phyloP scores from a whole-genome alignment of 35 echinoderm and acorn worm genomes.

The Heliocidaris tuberculata region DNA sequence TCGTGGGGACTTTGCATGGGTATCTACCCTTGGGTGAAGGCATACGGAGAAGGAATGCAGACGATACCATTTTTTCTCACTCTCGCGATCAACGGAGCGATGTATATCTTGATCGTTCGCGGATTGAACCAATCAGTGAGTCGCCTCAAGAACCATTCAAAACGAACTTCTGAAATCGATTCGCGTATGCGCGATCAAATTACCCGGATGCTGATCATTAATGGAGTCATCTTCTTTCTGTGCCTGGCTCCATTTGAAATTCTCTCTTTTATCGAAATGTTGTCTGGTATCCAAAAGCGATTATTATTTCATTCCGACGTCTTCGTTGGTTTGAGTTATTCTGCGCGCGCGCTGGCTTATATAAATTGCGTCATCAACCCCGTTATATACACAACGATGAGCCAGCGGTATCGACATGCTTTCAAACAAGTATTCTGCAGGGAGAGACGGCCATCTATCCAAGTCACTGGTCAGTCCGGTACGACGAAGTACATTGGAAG shows the following conservation, averaged over 20 bases:
- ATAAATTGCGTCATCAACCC: slow-evolving; percentile 80
- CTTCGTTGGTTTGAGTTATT: background rate
- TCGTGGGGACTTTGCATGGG: slow-evolving; percentile 18
- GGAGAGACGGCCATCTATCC: background rate
- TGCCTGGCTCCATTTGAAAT: slow-evolving; percentile 81
- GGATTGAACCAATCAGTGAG: slow-evolving; percentile 62
- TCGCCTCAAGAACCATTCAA: slow-evolving; percentile 41
- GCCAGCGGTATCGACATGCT: slow-evolving; percentile 69
- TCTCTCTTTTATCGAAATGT: slow-evolving; percentile 51
- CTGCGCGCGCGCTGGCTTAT: slow-evolving; percentile 52
- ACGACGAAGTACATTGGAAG: slow-evolving; percentile 25
- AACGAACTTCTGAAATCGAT: slow-evolving; percentile 50
- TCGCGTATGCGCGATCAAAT: slow-evolving; percentile 70
- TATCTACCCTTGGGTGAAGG: background rate
- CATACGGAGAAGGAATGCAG: slow-evolving; percentile 55
- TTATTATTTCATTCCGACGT: background rate
- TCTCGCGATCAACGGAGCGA: slow-evolving; percentile 38
- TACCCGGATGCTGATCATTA: slow-evolving; percentile 71
- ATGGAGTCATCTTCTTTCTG: slow-evolving; percentile 71
- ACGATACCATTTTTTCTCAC: slow-evolving; percentile 58
- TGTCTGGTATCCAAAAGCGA: slow-evolving; percentile 4
- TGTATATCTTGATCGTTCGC: slow-evolving; percentile 62
- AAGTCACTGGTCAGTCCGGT: background rate
- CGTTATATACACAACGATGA: slow-evolving; percentile 73
- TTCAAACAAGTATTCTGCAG: slow-evolving; percentile 57